Evolutionary conservation across 2,888 invertebrate species (phyloP).

Genomic region (Balanococcus diminutus): DNA sequence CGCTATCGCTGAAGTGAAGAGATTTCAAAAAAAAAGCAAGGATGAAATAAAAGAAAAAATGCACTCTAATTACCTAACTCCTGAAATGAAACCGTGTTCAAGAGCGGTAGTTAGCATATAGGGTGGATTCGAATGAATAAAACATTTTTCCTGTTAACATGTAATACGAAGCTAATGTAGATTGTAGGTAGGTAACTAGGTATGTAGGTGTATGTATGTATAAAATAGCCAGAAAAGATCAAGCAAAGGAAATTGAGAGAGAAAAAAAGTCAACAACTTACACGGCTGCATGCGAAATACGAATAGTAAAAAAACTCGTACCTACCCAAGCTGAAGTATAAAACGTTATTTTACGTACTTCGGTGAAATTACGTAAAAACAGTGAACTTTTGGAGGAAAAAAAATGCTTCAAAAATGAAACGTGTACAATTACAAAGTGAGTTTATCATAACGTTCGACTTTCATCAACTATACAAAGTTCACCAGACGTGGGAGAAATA

Average conservation of each 20-base stretch:
- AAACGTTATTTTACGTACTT: not conserved
- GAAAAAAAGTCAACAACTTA: not conserved
- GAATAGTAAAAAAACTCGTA: not conserved
- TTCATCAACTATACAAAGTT: not conserved
- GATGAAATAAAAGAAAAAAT: not conserved
- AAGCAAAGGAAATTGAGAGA: not conserved
- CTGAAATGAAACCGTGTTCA: slow-evolving; percentile 24
- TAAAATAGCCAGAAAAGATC: not conserved
- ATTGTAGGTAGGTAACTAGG: not conserved
- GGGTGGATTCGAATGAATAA: slow-evolving; percentile 15
- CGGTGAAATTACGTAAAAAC: not conserved
- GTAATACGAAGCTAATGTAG: not conserved
- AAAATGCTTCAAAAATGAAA: not conserved
- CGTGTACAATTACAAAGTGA: not conserved
- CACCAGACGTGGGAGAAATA: not conserved
- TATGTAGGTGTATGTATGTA: not conserved
- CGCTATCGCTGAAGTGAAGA: not conserved
- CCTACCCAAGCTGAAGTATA: not conserved
- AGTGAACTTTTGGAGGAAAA: not conserved
- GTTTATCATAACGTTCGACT: not conserved
- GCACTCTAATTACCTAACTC: slow-evolving; percentile 20
- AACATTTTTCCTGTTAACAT: slow-evolving; percentile 4
- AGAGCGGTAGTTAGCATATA: slow-evolving; percentile 27
- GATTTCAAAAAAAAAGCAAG: not conserved
- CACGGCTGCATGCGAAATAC: not conserved